These are phyloP conservation scores for Macrophya alboannulata DNA, from an alignment of 2,888 invertebrate genomes.

Conservation along the genomic window DNA sequence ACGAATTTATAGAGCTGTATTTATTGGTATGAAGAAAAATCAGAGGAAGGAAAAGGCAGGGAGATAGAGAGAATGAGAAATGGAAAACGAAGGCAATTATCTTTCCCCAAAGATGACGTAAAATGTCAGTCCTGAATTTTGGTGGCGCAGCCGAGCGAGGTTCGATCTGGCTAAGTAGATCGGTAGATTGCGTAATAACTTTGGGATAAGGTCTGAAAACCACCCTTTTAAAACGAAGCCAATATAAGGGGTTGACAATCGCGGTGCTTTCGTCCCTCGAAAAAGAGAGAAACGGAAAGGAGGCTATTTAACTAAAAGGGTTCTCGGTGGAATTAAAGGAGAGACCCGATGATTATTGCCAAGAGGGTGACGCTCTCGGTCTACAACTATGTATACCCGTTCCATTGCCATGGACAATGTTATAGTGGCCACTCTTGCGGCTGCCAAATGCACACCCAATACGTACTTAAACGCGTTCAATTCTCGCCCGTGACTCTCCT, in stretches of 20 bases:
- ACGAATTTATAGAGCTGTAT: neutral
- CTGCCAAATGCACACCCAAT: slow-evolving; percentile 55
- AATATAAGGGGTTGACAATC: slow-evolving; percentile 56
- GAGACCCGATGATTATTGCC: slow-evolving; percentile 72
- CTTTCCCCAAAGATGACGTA: slow-evolving; percentile 27
- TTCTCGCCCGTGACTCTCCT: slow-evolving; percentile 44
- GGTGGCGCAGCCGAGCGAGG: slow-evolving; percentile 20
- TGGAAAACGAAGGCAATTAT: slow-evolving; percentile 24
- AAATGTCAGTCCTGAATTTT: slow-evolving; percentile 28
- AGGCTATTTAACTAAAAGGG: slow-evolving; percentile 75
- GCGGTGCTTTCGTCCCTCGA: slow-evolving; percentile 52
- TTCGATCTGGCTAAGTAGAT: slow-evolving; percentile 48
- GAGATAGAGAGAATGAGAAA: neutral
- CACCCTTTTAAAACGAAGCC: slow-evolving; percentile 55
- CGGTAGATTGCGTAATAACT: slow-evolving; percentile 53
- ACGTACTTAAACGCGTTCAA: slow-evolving; percentile 44
- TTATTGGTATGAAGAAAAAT: neutral
- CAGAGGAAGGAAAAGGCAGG: neutral
- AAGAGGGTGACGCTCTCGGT: slow-evolving; percentile 46
- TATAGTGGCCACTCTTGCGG: slow-evolving; percentile 45
- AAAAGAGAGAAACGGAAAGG: slow-evolving; percentile 56
- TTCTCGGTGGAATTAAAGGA: slow-evolving; percentile 75
- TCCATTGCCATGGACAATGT: slow-evolving; percentile 32
- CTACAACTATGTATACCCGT: slow-evolving; percentile 27
- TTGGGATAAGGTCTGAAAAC: slow-evolving; percentile 48